These are phyloP conservation scores for Spongilla lacustris DNA, from an alignment of 37 sponge, comb jelly and placozoan genomes.

Conservation along the genomic window DNA sequence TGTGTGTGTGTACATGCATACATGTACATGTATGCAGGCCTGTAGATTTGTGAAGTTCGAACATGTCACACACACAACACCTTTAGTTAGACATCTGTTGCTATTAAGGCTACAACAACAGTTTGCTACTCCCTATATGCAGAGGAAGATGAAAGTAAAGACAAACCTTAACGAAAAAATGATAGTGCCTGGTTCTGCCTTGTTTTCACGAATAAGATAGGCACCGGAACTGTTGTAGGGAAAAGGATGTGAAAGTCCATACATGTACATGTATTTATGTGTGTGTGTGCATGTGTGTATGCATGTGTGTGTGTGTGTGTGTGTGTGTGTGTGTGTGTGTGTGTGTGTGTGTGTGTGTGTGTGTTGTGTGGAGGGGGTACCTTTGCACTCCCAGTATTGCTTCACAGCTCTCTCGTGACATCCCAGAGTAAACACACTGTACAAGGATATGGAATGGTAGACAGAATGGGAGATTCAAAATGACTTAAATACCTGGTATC, in stretches of 20 bases:
- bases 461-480: background rate
- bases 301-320: background rate
- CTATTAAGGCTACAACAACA: too few relatives aligned
- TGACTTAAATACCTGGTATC: background rate
- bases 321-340: too few relatives aligned
- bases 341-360: too few relatives aligned
- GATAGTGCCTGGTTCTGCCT: slow-evolving; percentile 13
- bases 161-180: slow-evolving; percentile 72
- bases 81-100: too few relatives aligned
- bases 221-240: slow-evolving; percentile 46
- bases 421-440: slow-evolving; percentile 59
- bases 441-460: background rate
- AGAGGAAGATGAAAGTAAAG: background rate
- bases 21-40: background rate
- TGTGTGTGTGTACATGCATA: too few relatives aligned
- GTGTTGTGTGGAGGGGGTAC: background rate
- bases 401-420: slow-evolving; percentile 57
- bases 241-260: background rate
- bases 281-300: background rate
- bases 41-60: too few relatives aligned
- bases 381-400: slow-evolving; percentile 62
- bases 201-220: slow-evolving; percentile 58
- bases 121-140: background rate
- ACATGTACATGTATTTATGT: too few relatives aligned
- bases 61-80: too few relatives aligned